Percentiles rank a stretch among this genome's conserved stretches.
phyloP scores from a whole-genome alignment of 2,888 invertebrate genomes.

The Chaetoderma sp. region DNA sequence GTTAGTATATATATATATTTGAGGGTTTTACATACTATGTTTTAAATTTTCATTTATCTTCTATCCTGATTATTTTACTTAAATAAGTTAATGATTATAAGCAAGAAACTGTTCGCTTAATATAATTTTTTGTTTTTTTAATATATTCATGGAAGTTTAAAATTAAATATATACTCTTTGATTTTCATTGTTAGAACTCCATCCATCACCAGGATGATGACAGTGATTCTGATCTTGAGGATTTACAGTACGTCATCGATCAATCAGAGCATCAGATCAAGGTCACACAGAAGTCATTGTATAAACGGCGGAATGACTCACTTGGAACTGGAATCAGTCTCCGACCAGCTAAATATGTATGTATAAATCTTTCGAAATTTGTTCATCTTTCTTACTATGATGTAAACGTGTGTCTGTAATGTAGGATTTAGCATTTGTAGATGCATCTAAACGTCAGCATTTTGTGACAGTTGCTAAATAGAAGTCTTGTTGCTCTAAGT shows the following conservation, averaged over 20 bases:
- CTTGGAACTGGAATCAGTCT: slow-evolving; percentile 60
- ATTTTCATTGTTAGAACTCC: slow-evolving; percentile 16
- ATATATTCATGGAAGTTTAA: slow-evolving; percentile 34
- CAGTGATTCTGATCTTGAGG: slow-evolving; percentile 78
- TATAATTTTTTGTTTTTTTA: slow-evolving; percentile 18
- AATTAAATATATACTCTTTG: slow-evolving; percentile 14
- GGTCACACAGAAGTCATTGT: slow-evolving; percentile 72
- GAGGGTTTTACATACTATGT: no score
- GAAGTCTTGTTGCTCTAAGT: no score
- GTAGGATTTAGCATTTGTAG: no score
- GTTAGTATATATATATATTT: no score
- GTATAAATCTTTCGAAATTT: slow-evolving; percentile 24
- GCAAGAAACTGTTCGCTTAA: not conserved
- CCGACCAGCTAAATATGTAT: slow-evolving; percentile 66
- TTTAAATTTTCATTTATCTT: no score
- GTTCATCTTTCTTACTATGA: not conserved
- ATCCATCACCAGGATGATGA: slow-evolving; percentile 42
- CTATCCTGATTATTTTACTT: not conserved
- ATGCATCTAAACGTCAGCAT: no score
- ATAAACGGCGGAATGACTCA: slow-evolving; percentile 57
- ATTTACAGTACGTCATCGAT: slow-evolving; percentile 76
- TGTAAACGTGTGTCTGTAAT: no score
- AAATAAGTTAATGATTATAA: not conserved
- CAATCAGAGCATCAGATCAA: slow-evolving; percentile 77
- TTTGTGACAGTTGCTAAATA: no score